These are phyloP conservation scores for Phaethon lepturus DNA, from an alignment of 2,113 vertebrate genomes.

Conservation along the genomic window DNA sequence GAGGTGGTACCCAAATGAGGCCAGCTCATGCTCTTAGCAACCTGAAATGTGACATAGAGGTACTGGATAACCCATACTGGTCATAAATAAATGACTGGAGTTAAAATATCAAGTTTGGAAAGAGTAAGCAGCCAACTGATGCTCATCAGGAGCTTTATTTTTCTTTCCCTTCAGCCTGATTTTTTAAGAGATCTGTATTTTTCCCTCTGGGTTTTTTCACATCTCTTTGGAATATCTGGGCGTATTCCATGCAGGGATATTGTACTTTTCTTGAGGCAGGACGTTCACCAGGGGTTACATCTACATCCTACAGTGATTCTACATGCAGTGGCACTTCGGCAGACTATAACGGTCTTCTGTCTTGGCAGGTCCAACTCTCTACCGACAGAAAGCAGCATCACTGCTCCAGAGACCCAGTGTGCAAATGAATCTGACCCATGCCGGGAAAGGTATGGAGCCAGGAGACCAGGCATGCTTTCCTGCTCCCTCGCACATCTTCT, in stretches of 20 bases:
- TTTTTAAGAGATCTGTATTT: background rate
- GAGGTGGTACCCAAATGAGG: background rate
- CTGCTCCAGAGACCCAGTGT: background rate
- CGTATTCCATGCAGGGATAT: background rate
- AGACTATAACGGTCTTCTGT: background rate
- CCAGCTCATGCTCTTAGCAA: background rate
- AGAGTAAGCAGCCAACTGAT: background rate
- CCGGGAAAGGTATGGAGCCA: background rate
- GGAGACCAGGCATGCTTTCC: too few species aligned
- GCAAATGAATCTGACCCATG: accelerated
- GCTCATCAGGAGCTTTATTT: background rate
- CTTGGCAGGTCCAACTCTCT: conserved; percentile 13
- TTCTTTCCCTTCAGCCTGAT: background rate
- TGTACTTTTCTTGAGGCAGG: background rate
- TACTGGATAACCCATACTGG: background rate
- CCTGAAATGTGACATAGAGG: background rate
- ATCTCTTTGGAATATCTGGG: background rate
- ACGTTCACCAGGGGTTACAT: background rate
- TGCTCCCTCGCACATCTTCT: background rate
- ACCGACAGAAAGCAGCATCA: background rate
- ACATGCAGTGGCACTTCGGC: background rate
- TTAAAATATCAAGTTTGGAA: background rate
- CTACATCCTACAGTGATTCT: background rate
- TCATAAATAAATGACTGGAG: background rate
- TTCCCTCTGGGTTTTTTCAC: background rate